Evolutionary conservation across 2,888 invertebrate species (phyloP), one percentile per base, ranked within the genome.

Genomic region (Epirrhoe tristata): DNA sequence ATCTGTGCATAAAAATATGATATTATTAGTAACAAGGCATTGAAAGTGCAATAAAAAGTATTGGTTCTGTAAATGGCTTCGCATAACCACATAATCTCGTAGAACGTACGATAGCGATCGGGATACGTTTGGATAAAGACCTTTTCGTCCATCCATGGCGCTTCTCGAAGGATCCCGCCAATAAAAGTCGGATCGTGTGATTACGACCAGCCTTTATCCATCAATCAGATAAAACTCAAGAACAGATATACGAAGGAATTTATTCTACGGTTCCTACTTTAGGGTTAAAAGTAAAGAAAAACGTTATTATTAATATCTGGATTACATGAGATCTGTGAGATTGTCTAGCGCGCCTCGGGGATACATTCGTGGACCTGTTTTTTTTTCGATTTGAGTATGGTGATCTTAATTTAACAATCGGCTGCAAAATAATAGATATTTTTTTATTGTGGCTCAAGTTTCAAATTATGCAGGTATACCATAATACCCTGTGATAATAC

Each of bases 181-280:
- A 67, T 63, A 67, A 63, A 67, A 59, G 63, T 63, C 67, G 12
- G 17, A 46, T 39, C 17, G 46, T 34, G 39, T 63, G 43, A 56
- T 63, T 61, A 61, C 59, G 60, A 59, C 56, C 50, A 10, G 36
- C 43, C 64, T 64, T 68, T 68, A 68, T 68, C 68, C 64, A 68
- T 68, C 68, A 61, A 61, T 68, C 64, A 68, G 64, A 67, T 67
- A 59, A 55, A 65, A 64, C 60, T 57, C 57, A 58, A 53, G 51
- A 53, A 52, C 48, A 32, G 59, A 63, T 57, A 36, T 58, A 54
- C n/a, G 24, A 36, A 5, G 12, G 12, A 24, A 32, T 52, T 32
- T 12, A 52, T 43, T 43, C 39, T 5, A 43, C 12, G 7, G 10
- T 10, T 36, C 8, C 36, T 8, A 36, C 36, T 36, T 3, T 8